Base-by-base conservation (phyloP, 2,888 invertebrate species). In the Hydriomena furcata region DNA sequence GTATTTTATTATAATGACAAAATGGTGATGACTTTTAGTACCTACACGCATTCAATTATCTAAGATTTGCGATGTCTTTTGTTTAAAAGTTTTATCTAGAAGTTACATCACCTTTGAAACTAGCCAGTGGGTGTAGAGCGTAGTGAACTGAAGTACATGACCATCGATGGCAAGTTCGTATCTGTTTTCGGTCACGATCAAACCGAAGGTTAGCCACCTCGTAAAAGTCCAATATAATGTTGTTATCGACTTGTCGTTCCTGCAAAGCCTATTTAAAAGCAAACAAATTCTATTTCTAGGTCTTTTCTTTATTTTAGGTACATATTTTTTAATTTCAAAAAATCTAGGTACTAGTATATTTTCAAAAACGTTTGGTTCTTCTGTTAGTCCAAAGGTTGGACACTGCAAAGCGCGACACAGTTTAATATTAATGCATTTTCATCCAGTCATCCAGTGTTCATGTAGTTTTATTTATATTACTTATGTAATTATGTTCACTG, bases 121-220 rank as follows among this genome's bases (percentile, higher is more conserved):
- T n/a, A 10, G 12, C 1, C 12, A 24, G 42, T 49, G 46, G 37
- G 41, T 41, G 49, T 45, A 44, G 30, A 11, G 24, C 12, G 24
- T 47, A 46, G 35, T 42, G 40, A 50, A 45, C n/a, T 6, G 10
- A 27, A 10, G 46, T 30, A 44, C 40, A 44, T 32, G 46, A 42
- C 58, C 48, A 50, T 46, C 55, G 45, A 45, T 49, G 34, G 42
- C 45, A 53, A 52, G 52, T 68, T 65, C 47, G 50, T 36, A 66
- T 68, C 68, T 67, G 66, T 71, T 71, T 77, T 77, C 62, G 76
- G 74, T 74, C 69, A 73, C 67, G 73, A 71, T 68, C 69, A 61
- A 64, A 58, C 64, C 62, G 72, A 80, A 82, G 80, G 79, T 65
- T 72, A 75, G 60, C 74, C 45, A 63, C 59, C 40, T 65, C 65